Base-by-base conservation (phyloP, 2,888 invertebrate genomes). In the Pelosia muscerda region DNA sequence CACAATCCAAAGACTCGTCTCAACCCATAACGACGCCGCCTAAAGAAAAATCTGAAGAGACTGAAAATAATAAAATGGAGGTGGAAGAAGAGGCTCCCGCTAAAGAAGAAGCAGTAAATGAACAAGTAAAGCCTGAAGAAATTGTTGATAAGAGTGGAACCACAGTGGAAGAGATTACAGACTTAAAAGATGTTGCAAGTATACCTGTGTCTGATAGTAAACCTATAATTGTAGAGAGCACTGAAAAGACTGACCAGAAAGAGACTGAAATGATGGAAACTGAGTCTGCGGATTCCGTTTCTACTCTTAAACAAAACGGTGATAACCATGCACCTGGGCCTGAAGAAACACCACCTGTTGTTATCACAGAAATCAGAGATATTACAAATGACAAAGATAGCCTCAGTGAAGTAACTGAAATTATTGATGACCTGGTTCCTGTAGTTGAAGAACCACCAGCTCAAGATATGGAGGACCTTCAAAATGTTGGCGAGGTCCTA, bases 401-500 rank as follows among this genome's bases (percentile, higher is more conserved):
- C 69, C 66, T 90, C 0, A 78, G 77, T n/a, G 91, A 90, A 65
- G 88, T 82, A 9, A 84, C 84, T 6, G 91, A 92, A 69, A 83
- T 89, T 8, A 88, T 90, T 23, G 90, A 91, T 38, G 90, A 90
- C 70, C 72, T 90, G 10, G 90, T 86, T 67, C 93, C 94, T 0
- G 83, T 94, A 1, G 84, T 94, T 0, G 92, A 94, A 74, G 94
- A 94, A 77, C 92, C 92, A 3, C 65, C 82, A 1, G 75, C 68
- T 31, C 89, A 89, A 74, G 94, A 93, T 65, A 89, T 93, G 78
- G 94, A 92, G 71, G 90, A 90, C 2, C 80, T 94, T 31, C 88
- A 92, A 76, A 92, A 90, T 73, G 93, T 90, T 23, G 92, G 92
- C 5, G 91, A 92, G 60, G 93, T 91, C 3, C 83, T 95, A 23